Evolutionary conservation across 2,113 vertebrate genomes (phyloP).

Genomic region (Lamprotornis superbus): DNA sequence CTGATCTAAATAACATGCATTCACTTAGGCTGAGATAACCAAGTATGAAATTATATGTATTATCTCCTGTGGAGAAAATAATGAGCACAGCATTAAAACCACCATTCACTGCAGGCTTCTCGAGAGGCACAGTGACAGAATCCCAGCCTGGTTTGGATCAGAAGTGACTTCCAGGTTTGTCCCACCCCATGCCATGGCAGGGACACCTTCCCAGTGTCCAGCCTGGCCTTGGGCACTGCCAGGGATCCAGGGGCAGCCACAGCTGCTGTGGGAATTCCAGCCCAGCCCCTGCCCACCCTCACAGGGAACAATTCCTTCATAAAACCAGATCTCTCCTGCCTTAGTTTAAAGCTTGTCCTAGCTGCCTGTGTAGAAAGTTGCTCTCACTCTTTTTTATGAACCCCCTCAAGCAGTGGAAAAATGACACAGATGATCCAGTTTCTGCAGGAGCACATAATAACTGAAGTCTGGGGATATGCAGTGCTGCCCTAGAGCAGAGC

Average conservation of each 20-base stretch:
- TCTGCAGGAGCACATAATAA: accelerated
- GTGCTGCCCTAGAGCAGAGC: background rate
- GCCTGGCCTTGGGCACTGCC: background rate
- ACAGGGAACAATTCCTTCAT: background rate
- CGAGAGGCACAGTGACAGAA: background rate
- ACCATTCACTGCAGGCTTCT: background rate
- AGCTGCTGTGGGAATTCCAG: background rate
- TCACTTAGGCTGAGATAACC: background rate
- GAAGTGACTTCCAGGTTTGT: accelerated
- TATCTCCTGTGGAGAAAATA: background rate
- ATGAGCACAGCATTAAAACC: background rate
- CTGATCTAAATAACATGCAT: background rate
- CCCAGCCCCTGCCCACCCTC: background rate
- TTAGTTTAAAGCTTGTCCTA: background rate
- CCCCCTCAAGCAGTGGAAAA: background rate
- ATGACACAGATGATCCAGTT: background rate
- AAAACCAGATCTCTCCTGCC: background rate
- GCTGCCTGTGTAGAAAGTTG: background rate
- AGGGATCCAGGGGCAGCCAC: background rate
- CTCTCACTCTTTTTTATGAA: background rate
- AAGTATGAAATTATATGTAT: background rate
- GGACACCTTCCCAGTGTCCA: background rate
- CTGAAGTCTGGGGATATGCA: background rate
- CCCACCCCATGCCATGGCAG: background rate
- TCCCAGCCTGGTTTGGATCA: background rate